Conservation (phyloP, 2,888 invertebrate genomes). For the Netelia inedita region DNA sequence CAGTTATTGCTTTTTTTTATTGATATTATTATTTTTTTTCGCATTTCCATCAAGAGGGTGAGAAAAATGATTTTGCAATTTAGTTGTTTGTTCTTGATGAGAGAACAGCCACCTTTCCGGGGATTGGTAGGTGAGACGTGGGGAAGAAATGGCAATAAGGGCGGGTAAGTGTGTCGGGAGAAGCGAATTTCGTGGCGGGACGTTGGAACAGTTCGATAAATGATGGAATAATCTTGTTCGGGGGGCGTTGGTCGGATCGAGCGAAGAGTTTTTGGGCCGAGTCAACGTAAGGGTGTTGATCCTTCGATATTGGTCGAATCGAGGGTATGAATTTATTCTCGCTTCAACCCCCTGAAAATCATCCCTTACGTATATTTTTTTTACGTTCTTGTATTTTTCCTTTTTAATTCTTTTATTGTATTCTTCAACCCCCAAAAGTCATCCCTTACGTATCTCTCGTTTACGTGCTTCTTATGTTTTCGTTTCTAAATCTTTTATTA, state of each 20-base stretch:
- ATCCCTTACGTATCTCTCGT: neutral
- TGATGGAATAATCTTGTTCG: too few species aligned
- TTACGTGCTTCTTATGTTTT: neutral
- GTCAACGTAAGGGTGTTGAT: constrained; percentile 17
- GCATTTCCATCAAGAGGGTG: neutral
- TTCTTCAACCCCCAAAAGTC: neutral
- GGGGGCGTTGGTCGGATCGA: neutral
- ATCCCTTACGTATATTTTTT: neutral
- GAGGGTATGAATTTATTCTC: neutral
- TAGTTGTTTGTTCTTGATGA: neutral
- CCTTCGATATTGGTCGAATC: constrained; percentile 9
- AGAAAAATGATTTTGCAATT: neutral
- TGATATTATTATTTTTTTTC: neutral
- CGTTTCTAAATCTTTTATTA: neutral
- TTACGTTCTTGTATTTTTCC: neutral
- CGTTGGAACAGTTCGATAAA: too few species aligned
- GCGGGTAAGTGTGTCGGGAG: neutral
- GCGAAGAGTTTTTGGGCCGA: neutral
- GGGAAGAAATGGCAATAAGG: neutral
- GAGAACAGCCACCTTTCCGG: neutral
- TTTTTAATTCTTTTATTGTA: neutral
- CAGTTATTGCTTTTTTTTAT: neutral
- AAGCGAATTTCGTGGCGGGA: too few species aligned
- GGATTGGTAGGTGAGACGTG: neutral
- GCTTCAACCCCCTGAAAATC: neutral